These are phyloP conservation scores for Hormaphis cornu DNA, from an alignment of 1,140 invertebrate genomes.

Conservation along the genomic window DNA sequence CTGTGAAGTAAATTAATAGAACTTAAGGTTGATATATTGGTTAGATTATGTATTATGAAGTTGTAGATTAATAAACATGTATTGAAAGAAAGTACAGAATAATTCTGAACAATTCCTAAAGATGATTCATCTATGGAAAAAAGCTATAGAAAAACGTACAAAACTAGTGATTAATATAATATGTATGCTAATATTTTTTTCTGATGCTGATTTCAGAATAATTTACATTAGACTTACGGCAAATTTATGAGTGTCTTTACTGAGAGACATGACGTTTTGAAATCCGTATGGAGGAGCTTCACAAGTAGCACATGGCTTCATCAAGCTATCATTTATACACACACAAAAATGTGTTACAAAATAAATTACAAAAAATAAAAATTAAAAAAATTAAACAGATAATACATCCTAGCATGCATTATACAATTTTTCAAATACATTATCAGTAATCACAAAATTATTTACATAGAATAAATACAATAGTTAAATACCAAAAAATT, in stretches of 20 bases:
- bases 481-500: too few relatives aligned
- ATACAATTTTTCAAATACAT: neutral
- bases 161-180: neutral
- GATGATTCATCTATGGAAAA: neutral
- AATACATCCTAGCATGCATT: neutral
- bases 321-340: slow-evolving; percentile 49
- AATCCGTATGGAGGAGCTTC: slow-evolving; percentile 90
- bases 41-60: neutral
- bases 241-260: slow-evolving; percentile 63
- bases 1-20: neutral
- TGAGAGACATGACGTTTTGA: slow-evolving; percentile 81
- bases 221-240: slow-evolving; percentile 49
- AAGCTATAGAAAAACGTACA: neutral
- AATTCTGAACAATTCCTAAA: neutral
- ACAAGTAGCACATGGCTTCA: slow-evolving; percentile 70
- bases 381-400: slow-evolving; percentile 1
- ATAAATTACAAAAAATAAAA: too few relatives aligned
- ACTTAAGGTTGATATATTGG: neutral
- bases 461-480: neutral
- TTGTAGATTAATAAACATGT: neutral
- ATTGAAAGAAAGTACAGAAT: neutral
- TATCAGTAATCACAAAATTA: neutral
- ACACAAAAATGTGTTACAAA: slow-evolving; percentile 32
- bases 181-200: neutral
- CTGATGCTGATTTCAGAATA: slow-evolving; percentile 2